phyloP scores from a whole-genome alignment of 2,113 vertebrate species.

The Prolemur simus region DNA sequence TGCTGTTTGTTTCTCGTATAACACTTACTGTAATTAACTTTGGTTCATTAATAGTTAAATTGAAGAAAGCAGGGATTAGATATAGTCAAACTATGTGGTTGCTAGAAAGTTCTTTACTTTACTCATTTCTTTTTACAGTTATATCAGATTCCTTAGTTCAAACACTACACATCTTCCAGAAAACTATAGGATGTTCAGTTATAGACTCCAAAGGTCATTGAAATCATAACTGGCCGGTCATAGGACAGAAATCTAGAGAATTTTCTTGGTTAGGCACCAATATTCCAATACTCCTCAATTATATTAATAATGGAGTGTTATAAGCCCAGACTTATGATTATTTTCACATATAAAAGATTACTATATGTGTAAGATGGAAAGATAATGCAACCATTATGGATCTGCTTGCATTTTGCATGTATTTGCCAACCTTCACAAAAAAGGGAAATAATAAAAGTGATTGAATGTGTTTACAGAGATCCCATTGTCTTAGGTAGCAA shows the following conservation, averaged over 20 bases:
- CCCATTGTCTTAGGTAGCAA: not conserved
- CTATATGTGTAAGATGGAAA: not conserved
- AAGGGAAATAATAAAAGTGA: not conserved
- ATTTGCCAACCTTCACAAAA: not conserved
- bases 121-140: not conserved
- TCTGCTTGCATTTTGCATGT: not conserved
- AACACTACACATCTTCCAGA: not conserved
- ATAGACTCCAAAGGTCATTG: not conserved
- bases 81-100: not conserved
- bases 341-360: not conserved
- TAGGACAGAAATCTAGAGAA: not conserved
- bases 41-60: not conserved
- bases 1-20: not conserved
- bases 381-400: not conserved
- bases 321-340: not conserved
- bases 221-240: not conserved
- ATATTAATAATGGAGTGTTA: not conserved
- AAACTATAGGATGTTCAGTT: not conserved
- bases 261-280: not conserved
- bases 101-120: not conserved
- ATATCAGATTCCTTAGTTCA: not conserved
- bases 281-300: not conserved
- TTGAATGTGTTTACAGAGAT: not conserved
- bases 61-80: not conserved
- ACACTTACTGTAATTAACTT: slow-evolving; percentile 25